These are phyloP conservation scores for Allophyes oxyacanthae DNA, from an alignment of 2,888 invertebrate species.

Conservation along the genomic window DNA sequence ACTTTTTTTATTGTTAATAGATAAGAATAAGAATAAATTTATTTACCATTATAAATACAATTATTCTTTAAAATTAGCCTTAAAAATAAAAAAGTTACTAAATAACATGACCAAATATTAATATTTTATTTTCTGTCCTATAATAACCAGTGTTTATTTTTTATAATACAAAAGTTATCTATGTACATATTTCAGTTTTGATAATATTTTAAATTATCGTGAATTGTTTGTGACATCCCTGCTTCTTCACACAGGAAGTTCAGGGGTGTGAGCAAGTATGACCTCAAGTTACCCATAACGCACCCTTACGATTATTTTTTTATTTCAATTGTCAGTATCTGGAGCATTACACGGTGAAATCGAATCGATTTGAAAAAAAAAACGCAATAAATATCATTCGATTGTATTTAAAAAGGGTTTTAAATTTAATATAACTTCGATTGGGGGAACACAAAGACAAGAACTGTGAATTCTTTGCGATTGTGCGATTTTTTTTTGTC, in stretches of 20 bases:
- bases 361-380: constrained; percentile 74
- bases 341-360: constrained; percentile 81
- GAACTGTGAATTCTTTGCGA: constrained; percentile 70
- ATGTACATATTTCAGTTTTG: too few relatives aligned
- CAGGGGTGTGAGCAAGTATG: constrained; percentile 87
- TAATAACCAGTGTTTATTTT: too few relatives aligned
- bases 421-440: constrained; percentile 84
- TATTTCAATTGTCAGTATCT: constrained; percentile 78
- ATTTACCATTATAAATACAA: too few relatives aligned
- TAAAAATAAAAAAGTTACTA: too few relatives aligned
- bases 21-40: too few relatives aligned
- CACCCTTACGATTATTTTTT: constrained; percentile 74
- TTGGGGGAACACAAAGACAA: constrained; percentile 77
- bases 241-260: constrained; percentile 78
- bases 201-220: too few relatives aligned
- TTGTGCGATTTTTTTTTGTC: constrained; percentile 62
- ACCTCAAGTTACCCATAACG: constrained; percentile 87
- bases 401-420: constrained; percentile 87
- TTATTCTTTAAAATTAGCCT: too few relatives aligned
- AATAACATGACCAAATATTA: too few relatives aligned
- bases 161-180: too few relatives aligned
- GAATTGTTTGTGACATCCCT: constrained; percentile 72
- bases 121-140: too few relatives aligned
- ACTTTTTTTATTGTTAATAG: too few relatives aligned
- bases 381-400: constrained; percentile 87